phyloP scores from a whole-genome alignment of 2,888 invertebrate genomes.

The Homarus gammarus region DNA sequence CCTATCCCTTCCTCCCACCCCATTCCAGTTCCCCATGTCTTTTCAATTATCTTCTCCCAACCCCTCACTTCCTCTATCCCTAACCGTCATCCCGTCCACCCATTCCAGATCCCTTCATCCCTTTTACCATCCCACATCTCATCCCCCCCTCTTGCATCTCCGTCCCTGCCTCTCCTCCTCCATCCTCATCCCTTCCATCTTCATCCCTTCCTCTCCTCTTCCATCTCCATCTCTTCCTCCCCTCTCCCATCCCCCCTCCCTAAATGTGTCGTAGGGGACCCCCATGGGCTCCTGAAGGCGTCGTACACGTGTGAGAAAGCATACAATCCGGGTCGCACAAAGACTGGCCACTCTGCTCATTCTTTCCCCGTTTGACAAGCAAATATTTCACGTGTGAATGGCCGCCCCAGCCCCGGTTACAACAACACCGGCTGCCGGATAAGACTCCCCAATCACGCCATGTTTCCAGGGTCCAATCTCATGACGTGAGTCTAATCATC shows the following conservation, averaged over 20 bases:
- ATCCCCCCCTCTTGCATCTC: neutral
- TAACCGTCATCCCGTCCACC: too few relatives aligned
- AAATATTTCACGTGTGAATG: slow-evolving; percentile 60
- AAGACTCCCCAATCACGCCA: slow-evolving; percentile 24
- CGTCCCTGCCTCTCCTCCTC: neutral
- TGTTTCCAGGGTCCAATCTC: slow-evolving; percentile 4
- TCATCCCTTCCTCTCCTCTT: neutral
- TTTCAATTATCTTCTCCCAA: too few relatives aligned
- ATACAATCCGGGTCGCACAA: slow-evolving; percentile 58
- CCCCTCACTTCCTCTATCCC: too few relatives aligned
- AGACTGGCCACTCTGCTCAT: slow-evolving; percentile 43
- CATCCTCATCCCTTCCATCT: neutral
- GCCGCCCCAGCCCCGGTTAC: slow-evolving; percentile 22
- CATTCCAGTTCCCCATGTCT: too few relatives aligned
- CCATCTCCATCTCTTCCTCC: neutral
- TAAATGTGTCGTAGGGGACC: neutral
- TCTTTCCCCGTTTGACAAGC: slow-evolving; percentile 60
- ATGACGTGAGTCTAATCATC: slow-evolving; percentile 34
- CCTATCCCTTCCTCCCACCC: too few relatives aligned
- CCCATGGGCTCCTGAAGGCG: slow-evolving; percentile 3
- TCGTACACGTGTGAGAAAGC: slow-evolving; percentile 56
- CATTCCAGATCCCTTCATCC: too few relatives aligned
- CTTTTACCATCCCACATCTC: too few relatives aligned
- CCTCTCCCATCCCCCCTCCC: neutral
- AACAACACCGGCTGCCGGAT: neutral